Base-by-base conservation (phyloP, 1,140 invertebrate genomes). In the Drosophila albomicans region DNA sequence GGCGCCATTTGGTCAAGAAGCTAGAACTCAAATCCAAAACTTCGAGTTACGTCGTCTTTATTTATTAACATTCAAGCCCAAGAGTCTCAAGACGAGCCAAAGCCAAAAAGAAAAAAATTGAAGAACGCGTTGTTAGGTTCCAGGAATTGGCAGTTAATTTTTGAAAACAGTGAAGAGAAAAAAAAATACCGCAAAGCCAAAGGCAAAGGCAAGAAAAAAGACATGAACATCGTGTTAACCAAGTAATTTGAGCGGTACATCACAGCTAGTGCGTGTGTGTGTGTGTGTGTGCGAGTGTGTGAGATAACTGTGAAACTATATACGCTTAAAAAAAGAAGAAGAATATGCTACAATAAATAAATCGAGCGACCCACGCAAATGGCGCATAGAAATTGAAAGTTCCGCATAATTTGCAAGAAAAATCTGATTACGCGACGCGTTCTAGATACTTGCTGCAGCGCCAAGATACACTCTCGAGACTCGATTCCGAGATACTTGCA, bases 131-230 rank as follows among this genome's bases (percentile, higher is more conserved):
- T 62, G 49, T 64, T 49, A 38, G 67, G 64, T 84, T 91, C 88
- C 81, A 64, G 84, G 88, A 91, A 91, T 85, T 91, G 88, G 89
- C 88, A 80, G 88, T 91, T 91, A 91, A 85, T 80, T 91, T 91
- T 75, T 72, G 64, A 91, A 85, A 65, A 75, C 0, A 25, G 20
- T 25, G 20, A 0, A 25, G 20, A 16, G 35, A 3, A 59, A 3
- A 59, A 43, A 59, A 75, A 75, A 46, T 70, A 69, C 66, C 63
- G 48, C 51, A 72, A 76, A 68, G 28, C 35, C 49, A 61, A 43
- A 58, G 57, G 61, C 43, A 35, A 28, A 43, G 20, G 20, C 20
- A 38, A 38, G 10, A 38, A 38, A 38, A 38, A 38, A 38, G 35
- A 57, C 58, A 56, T 63, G 59, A 72, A 87, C 6, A 72, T 70